phyloP scores from a whole-genome alignment of 2,797 vertebrate genomes.

The Geotria australis region DNA sequence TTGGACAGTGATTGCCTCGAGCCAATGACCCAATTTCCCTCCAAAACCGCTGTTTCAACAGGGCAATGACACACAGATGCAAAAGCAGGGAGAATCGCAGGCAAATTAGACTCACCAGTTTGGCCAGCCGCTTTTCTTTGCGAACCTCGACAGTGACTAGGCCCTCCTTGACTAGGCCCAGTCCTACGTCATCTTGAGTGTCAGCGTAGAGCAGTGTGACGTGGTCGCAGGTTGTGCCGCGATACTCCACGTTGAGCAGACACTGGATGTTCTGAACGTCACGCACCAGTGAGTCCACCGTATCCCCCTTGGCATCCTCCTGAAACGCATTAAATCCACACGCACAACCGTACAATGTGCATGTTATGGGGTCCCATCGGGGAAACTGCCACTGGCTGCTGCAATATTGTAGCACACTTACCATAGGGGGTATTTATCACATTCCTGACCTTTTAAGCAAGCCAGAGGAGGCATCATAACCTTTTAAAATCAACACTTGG shows the following conservation, averaged over 20 bases:
- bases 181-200: conserved; percentile 65
- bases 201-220: conserved; percentile 65
- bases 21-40: neutral
- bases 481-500: too few relatives aligned
- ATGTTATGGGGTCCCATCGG: too few relatives aligned
- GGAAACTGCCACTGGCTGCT: too few relatives aligned
- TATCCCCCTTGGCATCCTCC: conserved; percentile 66
- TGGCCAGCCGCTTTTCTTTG: conserved; percentile 74
- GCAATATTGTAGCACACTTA: too few relatives aligned
- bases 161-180: conserved; percentile 73
- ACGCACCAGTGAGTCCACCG: conserved; percentile 58
- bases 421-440: too few relatives aligned
- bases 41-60: too few relatives aligned
- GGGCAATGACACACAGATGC: neutral
- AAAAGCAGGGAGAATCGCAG: neutral
- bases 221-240: conserved; percentile 27
- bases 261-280: conserved; percentile 92
- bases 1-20: neutral
- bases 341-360: too few relatives aligned
- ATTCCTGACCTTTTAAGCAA: too few relatives aligned
- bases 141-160: conserved; percentile 76
- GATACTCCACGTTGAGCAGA: conserved; percentile 63
- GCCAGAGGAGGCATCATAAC: too few relatives aligned
- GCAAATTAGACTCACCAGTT: conserved; percentile 28
- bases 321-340: conserved; percentile 4